Evolutionary conservation across 2,888 invertebrate species (phyloP).

Genomic region (Crematogaster levior): DNA sequence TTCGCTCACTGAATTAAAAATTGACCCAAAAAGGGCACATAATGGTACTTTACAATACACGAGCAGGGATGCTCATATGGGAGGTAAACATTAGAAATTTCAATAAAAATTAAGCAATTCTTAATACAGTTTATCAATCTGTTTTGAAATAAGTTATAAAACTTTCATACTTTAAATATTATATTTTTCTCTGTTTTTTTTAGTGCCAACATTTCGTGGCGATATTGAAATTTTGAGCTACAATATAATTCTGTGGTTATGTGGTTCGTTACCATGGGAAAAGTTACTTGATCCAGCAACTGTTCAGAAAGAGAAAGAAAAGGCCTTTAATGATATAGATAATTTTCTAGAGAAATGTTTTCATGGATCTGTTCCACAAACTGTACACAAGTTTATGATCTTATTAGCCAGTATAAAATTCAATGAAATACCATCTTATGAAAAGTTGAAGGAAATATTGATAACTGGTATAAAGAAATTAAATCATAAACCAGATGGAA

Average conservation of each 20-base stretch:
- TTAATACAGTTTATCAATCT: constrained; percentile 16
- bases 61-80: constrained; percentile 97
- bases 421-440: constrained; percentile 91
- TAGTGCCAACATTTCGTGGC: constrained; percentile 93
- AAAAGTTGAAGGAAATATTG: constrained; percentile 90
- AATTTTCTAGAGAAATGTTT: constrained; percentile 86
- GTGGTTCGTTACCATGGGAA: constrained; percentile 95
- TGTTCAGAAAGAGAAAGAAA: constrained; percentile 91
- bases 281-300: constrained; percentile 88
- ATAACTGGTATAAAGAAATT: constrained; percentile 88
- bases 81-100: constrained; percentile 84
- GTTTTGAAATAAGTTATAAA: constrained; percentile 8
- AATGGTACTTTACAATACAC: constrained; percentile 99
- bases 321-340: constrained; percentile 88
- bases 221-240: constrained; percentile 98
- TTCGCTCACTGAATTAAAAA: constrained; percentile 92
- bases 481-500: constrained; percentile 87
- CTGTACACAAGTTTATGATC: constrained; percentile 87
- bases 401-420: constrained; percentile 90
- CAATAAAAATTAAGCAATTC: constrained; percentile 77
- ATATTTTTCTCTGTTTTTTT: constrained; percentile 65
- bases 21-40: constrained; percentile 96
- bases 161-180: neutral
- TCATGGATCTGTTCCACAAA: constrained; percentile 82
- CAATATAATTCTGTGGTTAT: constrained; percentile 97